Conservation (phyloP, 1,140 invertebrate genomes). For the Hylaeus anthracinus region DNA sequence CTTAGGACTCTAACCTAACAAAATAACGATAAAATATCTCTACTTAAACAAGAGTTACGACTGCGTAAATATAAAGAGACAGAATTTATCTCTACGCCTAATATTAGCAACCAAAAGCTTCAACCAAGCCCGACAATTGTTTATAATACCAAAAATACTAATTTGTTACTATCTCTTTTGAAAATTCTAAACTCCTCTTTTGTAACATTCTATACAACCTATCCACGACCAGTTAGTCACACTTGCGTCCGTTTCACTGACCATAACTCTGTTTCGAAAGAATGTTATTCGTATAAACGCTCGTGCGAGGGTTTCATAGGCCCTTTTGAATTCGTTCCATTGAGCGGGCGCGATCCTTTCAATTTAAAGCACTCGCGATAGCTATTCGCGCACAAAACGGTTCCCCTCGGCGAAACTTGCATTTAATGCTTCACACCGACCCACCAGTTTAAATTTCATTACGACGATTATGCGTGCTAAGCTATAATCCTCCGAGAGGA, state of each 20-base stretch:
- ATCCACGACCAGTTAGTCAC: not conserved
- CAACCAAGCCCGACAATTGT: no score
- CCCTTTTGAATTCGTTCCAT: conserved; percentile 7
- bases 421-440: conserved; percentile 17
- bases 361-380: conserved; percentile 10
- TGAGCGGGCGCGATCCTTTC: conserved; percentile 1
- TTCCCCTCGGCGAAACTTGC: not conserved
- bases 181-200: no score
- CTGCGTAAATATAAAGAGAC: no score
- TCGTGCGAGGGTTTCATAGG: not conserved
- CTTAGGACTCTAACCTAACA: no score
- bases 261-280: not conserved
- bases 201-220: no score
- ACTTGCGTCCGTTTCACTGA: not conserved
- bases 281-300: not conserved
- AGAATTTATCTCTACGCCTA: no score
- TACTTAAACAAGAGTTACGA: no score
- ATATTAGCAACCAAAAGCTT: no score
- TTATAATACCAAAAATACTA: no score
- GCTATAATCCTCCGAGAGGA: conserved; percentile 58
- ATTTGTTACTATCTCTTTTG: no score
- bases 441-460: conserved; percentile 68
- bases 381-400: conserved; percentile 1
- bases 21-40: no score
- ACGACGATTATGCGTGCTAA: conserved; percentile 62